phyloP scores from a whole-genome alignment of 1,140 invertebrate species.

The Dinoponera quadriceps region DNA sequence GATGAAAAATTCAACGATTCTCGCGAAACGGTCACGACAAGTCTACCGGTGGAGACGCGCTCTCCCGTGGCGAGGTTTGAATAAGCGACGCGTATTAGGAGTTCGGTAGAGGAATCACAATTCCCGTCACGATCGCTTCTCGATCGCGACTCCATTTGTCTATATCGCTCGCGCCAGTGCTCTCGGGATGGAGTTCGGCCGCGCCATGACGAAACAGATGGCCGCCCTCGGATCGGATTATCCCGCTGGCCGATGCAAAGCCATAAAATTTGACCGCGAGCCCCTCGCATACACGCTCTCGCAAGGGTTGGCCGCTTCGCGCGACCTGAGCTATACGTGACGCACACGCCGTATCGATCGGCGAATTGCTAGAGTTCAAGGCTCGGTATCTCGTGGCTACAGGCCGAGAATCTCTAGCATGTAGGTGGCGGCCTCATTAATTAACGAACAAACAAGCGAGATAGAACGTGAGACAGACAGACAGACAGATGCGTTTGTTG shows the following conservation, averaged over 20 bases:
- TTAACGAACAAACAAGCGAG: constrained; percentile 21
- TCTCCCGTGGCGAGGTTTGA: not conserved
- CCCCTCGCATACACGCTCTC: constrained; percentile 20
- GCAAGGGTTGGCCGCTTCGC: not conserved
- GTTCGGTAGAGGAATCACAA: not conserved
- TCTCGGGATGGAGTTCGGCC: not conserved
- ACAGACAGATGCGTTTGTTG: too few relatives aligned
- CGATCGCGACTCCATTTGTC: not conserved
- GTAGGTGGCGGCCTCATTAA: not conserved
- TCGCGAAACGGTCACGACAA: too few relatives aligned
- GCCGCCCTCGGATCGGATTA: constrained; percentile 18
- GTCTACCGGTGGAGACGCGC: too few relatives aligned
- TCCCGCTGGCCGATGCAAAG: constrained; percentile 14
- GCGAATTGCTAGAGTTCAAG: constrained; percentile 50
- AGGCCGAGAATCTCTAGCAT: constrained; percentile 22
- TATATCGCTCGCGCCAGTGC: too few relatives aligned
- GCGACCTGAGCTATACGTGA: not conserved
- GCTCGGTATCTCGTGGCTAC: constrained; percentile 27
- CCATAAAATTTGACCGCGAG: constrained; percentile 47
- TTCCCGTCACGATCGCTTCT: not conserved
- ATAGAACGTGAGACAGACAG: too few relatives aligned
- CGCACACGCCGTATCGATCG: constrained; percentile 52
- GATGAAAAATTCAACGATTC: too few relatives aligned
- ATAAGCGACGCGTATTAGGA: not conserved
- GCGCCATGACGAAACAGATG: constrained; percentile 12